These are phyloP conservation scores for Drosophila pectinifera DNA, from an alignment of 1,140 invertebrate species.

Conservation along the genomic window DNA sequence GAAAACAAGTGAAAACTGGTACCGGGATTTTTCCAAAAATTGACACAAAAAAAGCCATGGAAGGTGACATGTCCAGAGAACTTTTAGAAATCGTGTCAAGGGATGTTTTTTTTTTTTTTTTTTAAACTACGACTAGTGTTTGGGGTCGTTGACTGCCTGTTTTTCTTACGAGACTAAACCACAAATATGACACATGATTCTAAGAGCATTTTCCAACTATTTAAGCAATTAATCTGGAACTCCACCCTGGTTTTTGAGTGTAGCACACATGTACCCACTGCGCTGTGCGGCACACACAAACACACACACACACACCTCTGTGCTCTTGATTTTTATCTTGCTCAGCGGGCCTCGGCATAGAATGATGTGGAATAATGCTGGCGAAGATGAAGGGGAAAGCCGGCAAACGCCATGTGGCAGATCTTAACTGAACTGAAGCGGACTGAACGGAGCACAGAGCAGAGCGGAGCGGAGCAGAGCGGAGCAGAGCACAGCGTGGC, in stretches of 20 bases:
- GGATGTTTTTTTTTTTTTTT: neutral
- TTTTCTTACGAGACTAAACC: neutral
- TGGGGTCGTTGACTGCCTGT: neutral
- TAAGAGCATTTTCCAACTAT: no score
- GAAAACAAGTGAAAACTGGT: slow-evolving; percentile 2
- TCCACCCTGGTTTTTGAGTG: slow-evolving; percentile 9
- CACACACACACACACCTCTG: neutral
- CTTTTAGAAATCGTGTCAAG: neutral
- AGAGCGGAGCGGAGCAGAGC: slow-evolving; percentile 1
- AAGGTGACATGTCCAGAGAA: slow-evolving; percentile 1
- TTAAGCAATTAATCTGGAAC: neutral
- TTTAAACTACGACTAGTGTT: neutral
- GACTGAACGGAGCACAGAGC: slow-evolving; percentile 10
- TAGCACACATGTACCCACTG: slow-evolving; percentile 2
- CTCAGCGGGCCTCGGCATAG: slow-evolving; percentile 13
- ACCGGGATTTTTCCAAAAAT: neutral
- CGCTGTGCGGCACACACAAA: neutral
- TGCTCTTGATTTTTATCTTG: slow-evolving; percentile 15
- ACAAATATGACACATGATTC: neutral
- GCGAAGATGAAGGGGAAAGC: slow-evolving; percentile 4
- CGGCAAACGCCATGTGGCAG: slow-evolving; percentile 17
- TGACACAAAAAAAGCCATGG: neutral
- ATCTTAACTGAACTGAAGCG: slow-evolving; percentile 19
- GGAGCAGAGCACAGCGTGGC: neutral
- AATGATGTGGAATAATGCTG: slow-evolving; percentile 16